A percentile compares a stretch with the other conserved stretches of the same genome.
These are phyloP conservation scores for Menidia beryllina DNA, from an alignment of 2,113 vertebrate species.

Conservation along the genomic window DNA sequence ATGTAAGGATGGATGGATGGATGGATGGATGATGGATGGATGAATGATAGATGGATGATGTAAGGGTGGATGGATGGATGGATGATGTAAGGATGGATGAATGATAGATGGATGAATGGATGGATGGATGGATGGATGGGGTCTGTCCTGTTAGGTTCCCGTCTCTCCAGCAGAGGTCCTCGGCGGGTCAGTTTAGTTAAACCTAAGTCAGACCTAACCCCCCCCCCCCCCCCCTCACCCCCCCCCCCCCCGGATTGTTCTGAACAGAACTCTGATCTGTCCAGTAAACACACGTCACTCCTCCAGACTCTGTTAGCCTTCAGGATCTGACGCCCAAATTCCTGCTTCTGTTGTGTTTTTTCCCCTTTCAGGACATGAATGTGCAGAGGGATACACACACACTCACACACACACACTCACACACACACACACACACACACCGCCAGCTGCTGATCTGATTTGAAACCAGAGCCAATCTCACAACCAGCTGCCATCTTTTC, in stretches of 20 bases:
- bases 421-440: background rate
- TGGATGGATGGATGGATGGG: too few relatives aligned
- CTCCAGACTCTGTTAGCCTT: constrained; percentile 45
- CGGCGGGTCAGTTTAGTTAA: background rate
- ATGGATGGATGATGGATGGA: too few relatives aligned
- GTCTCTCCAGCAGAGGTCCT: constrained; percentile 47
- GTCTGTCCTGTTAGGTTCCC: background rate
- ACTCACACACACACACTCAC: background rate
- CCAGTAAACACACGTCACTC: constrained; percentile 54
- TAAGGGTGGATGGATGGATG: too few relatives aligned
- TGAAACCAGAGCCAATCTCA: constrained; percentile 11
- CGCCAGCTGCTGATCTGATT: constrained; percentile 17
- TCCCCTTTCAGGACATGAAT: background rate
- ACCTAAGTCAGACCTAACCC: background rate
- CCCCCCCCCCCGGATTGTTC: background rate
- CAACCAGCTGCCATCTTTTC: constrained; percentile 24
- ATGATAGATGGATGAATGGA: too few relatives aligned
- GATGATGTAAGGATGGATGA: too few relatives aligned
- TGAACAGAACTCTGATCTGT: constrained; percentile 42
- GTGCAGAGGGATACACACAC: background rate
- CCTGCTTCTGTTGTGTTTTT: background rate
- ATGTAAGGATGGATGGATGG: too few relatives aligned
- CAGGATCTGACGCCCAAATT: constrained; percentile 5
- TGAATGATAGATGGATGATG: too few relatives aligned
- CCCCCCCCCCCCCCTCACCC: background rate